Conservation (phyloP, 1,140 invertebrate genomes). For the Papilio machaon region DNA sequence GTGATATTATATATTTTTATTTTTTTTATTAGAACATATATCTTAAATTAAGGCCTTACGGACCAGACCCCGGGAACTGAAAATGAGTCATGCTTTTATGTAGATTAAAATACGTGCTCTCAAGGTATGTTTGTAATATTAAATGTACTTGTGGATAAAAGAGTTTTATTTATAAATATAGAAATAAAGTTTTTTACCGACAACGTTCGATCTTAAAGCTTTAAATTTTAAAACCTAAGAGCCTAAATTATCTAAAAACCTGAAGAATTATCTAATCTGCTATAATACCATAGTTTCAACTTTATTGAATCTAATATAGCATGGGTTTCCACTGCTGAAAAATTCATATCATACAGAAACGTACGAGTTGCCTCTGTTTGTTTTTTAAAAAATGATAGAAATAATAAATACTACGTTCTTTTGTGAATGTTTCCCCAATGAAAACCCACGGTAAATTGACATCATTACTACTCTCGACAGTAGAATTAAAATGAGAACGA, state of each 20-base stretch:
- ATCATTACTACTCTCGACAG: background rate
- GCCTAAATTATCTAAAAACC: no score
- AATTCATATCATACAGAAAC: no score
- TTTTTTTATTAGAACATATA: background rate
- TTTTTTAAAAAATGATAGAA: background rate
- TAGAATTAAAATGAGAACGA: background rate
- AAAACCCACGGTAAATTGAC: background rate
- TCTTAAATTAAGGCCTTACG: conserved; percentile 10
- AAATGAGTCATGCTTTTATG: conserved; percentile 9
- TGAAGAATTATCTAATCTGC: no score
- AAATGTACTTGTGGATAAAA: no score
- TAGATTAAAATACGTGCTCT: conserved; percentile 3
- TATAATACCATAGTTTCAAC: no score
- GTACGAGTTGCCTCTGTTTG: no score
- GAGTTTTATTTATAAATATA: no score
- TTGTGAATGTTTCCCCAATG: background rate
- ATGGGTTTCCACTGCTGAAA: no score
- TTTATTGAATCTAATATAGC: no score
- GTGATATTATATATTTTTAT: background rate
- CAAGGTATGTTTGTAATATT: background rate
- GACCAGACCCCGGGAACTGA: background rate
- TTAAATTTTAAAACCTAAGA: no score
- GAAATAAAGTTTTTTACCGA: no score
- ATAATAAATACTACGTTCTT: background rate
- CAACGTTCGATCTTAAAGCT: no score